A percentile compares a stretch with the other conserved stretches of the same genome.
phyloP scores from a whole-genome alignment of 1,140 invertebrate species.

The Hydropsyche tenuis region DNA sequence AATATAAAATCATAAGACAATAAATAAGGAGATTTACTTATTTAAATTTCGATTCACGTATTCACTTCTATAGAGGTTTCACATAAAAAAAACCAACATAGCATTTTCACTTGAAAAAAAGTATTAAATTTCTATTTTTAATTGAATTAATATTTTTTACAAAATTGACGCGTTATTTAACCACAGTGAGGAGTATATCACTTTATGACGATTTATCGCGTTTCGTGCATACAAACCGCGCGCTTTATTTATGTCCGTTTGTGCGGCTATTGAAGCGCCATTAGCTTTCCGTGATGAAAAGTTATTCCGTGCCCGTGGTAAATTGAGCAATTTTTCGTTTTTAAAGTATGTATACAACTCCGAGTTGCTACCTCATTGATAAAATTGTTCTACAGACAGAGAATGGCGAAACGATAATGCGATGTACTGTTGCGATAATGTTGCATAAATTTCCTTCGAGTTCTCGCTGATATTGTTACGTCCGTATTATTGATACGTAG shows the following conservation, averaged over 20 bases:
- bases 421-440: conserved; percentile 19
- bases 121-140: no score
- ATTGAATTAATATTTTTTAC: no score
- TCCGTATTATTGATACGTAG: no score
- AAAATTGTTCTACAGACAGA: not conserved
- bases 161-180: not conserved
- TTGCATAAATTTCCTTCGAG: not conserved
- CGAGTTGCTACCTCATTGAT: conserved; percentile 18
- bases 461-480: no score
- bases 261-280: conserved; percentile 36
- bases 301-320: conserved; percentile 39
- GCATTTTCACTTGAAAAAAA: no score
- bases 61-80: no score
- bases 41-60: no score
- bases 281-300: conserved; percentile 42
- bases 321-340: conserved; percentile 46
- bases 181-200: no score
- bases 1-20: no score
- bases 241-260: conserved; percentile 30
- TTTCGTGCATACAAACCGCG: not conserved
- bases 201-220: not conserved
- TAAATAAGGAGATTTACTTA: no score
- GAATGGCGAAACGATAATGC: conserved; percentile 1
- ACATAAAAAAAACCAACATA: no score
- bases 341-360: conserved; percentile 22